These are phyloP conservation scores for Centropus bengalensis DNA, from an alignment of 2,113 vertebrate genomes.

Conservation along the genomic window DNA sequence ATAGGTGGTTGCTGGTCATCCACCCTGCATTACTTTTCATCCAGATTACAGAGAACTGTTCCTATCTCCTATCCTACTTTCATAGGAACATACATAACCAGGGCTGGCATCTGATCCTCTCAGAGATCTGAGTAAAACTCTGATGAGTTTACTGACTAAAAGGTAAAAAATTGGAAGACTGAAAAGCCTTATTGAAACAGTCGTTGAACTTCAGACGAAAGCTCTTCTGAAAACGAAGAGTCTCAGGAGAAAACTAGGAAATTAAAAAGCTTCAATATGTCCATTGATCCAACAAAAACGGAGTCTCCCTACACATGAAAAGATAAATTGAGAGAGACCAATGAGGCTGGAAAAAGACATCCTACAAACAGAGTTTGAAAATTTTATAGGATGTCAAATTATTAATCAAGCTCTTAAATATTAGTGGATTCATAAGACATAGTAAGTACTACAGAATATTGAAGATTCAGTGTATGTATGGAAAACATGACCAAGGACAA, in stretches of 20 bases:
- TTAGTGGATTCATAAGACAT: not conserved
- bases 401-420: not conserved
- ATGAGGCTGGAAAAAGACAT: not conserved
- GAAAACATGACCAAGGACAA: not conserved
- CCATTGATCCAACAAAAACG: slow-evolving; percentile 22
- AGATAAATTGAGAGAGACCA: not conserved
- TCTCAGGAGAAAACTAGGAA: slow-evolving; percentile 9
- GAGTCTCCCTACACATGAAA: slow-evolving; percentile 3
- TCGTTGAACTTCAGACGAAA: not conserved
- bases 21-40: not conserved
- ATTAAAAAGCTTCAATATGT: not conserved
- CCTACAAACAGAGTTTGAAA: not conserved
- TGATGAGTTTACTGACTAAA: not conserved
- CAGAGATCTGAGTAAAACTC: not conserved
- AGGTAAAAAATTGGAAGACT: not conserved
- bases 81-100: not conserved
- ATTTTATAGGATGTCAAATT: not conserved
- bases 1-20: not conserved
- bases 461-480: not conserved
- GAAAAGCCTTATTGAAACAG: slow-evolving; percentile 20
- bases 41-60: not conserved
- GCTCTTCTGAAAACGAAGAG: not conserved
- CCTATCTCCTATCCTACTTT: not conserved
- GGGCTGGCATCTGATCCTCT: not conserved
- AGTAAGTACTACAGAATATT: not conserved